Base-by-base conservation (phyloP, 1,140 invertebrate species). In the Cheumatopsyche charites region DNA sequence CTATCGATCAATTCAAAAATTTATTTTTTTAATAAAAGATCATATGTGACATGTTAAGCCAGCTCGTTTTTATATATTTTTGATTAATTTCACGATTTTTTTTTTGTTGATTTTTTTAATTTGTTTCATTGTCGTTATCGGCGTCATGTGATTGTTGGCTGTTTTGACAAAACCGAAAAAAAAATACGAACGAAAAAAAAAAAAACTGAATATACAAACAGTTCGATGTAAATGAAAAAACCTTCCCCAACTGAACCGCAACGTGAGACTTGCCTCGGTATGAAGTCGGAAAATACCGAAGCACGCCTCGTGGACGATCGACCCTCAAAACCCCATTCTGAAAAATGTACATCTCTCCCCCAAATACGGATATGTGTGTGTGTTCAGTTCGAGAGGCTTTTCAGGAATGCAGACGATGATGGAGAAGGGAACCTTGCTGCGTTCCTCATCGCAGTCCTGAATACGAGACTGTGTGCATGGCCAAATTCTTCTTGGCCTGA, bases 391-490 rank as follows among this genome's bases (percentile, higher is more conserved):
- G 67, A 67, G 71, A 62, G 71, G 74, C 74, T 75, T 73, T 74
- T 70, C 72, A 76, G 74, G 74, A 75, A 73, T 73, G 69, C 72
- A 65, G 74, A 65, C 29, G 74, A 43, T 65, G 70, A 41, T 67
- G 74, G 66, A 71, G 72, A 76, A 76, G 67, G 62, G 75, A 74
- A 74, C 75, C 67, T 63, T 74, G 55, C 62, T 71, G 67, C 76
- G 73, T 72, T 76, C 70, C 66, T 45, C 79, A 77, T 80, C 80
- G 81, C 82, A 83, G 82, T 83, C 81, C 82, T 83, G 80, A 83
- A 83, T 82, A 82, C 81, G 79, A 79, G 81, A 82, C 82, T 83
- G 81, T 82, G 81, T 81, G 82, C 82, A 83, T 83, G 82, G 79
- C 79, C 80, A 76, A 15, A 71, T 67, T 67, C 66, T 76, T 72